A percentile compares a stretch with the other conserved stretches of the same genome.
These are phyloP conservation scores for Eugnorisma glareosa DNA, from an alignment of 2,888 invertebrate species.

Conservation along the genomic window DNA sequence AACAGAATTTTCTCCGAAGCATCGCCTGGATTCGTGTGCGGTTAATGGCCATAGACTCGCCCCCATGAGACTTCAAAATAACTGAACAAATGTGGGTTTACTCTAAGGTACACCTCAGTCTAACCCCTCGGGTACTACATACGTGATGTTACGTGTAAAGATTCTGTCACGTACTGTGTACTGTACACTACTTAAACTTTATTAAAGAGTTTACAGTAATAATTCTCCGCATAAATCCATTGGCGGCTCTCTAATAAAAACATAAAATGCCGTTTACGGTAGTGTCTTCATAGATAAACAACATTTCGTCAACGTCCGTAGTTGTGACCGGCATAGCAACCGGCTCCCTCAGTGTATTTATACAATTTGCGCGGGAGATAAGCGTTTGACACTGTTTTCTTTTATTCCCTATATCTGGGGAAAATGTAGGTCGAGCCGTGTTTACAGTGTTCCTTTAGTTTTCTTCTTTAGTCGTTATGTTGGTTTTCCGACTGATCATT, in stretches of 20 bases:
- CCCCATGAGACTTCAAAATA: neutral
- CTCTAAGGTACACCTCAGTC: neutral
- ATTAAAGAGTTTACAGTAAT: slow-evolving; percentile 6
- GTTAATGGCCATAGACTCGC: neutral
- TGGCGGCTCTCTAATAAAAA: slow-evolving; percentile 24
- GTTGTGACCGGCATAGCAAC: slow-evolving; percentile 43
- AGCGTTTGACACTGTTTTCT: slow-evolving; percentile 54
- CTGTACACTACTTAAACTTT: slow-evolving; percentile 11
- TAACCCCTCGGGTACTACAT: neutral
- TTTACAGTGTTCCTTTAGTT: slow-evolving; percentile 40
- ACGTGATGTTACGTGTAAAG: neutral
- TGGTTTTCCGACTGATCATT: slow-evolving; percentile 26
- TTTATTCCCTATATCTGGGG: slow-evolving; percentile 42
- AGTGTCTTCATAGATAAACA: slow-evolving; percentile 49
- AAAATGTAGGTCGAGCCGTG: slow-evolving; percentile 54
- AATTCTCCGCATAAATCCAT: slow-evolving; percentile 25
- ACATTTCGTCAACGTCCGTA: slow-evolving; percentile 35
- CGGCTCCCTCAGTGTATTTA: slow-evolving; percentile 44
- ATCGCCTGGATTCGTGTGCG: neutral
- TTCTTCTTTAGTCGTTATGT: slow-evolving; percentile 35
- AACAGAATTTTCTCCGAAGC: neutral
- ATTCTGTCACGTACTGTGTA: neutral
- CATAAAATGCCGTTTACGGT: slow-evolving; percentile 38
- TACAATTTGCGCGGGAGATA: slow-evolving; percentile 56
- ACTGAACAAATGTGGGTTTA: neutral